Percentiles rank a stretch among this genome's conserved stretches.
Conservation (phyloP, 2,797 vertebrate genomes). For the Gymnothorax javanicus region DNA sequence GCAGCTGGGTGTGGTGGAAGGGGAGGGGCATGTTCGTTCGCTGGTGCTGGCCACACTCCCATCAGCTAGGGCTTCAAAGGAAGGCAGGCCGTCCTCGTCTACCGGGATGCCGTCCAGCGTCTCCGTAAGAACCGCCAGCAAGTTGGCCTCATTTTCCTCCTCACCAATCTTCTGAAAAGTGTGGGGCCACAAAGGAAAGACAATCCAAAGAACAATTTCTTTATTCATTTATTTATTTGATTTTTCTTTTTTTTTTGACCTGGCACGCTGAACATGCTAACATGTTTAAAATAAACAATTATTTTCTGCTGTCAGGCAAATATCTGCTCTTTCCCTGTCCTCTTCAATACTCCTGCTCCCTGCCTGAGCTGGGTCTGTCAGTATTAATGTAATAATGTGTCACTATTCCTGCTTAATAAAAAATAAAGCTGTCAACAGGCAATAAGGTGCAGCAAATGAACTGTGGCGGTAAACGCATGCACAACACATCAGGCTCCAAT, state of each 20-base stretch:
- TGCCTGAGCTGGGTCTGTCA: slow-evolving; percentile 74
- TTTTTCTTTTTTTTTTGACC: too few species aligned
- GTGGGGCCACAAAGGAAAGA: neutral
- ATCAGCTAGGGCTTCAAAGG: slow-evolving; percentile 97
- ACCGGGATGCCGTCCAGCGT: slow-evolving; percentile 99
- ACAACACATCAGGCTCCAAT: neutral
- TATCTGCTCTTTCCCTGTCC: slow-evolving; percentile 44
- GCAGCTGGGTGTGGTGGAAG: slow-evolving; percentile 79
- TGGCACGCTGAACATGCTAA: neutral
- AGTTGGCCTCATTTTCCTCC: slow-evolving; percentile 98
- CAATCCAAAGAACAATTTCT: neutral
- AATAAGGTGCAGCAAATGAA: neutral
- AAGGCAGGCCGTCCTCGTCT: slow-evolving; percentile 99
- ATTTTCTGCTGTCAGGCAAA: slow-evolving; percentile 11
- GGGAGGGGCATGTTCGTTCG: slow-evolving; percentile 88
- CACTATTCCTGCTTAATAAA: neutral
- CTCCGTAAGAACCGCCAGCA: slow-evolving; percentile 98
- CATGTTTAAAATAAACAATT: neutral
- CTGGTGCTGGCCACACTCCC: slow-evolving; percentile 97
- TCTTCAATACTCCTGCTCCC: slow-evolving; percentile 48
- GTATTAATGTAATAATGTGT: slow-evolving; percentile 43
- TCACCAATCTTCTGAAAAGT: slow-evolving; percentile 90
- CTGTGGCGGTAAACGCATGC: neutral
- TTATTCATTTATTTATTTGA: neutral
- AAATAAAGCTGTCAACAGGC: neutral